Base-by-base conservation (phyloP, 2,113 vertebrate genomes). In the Daboia siamensis region DNA sequence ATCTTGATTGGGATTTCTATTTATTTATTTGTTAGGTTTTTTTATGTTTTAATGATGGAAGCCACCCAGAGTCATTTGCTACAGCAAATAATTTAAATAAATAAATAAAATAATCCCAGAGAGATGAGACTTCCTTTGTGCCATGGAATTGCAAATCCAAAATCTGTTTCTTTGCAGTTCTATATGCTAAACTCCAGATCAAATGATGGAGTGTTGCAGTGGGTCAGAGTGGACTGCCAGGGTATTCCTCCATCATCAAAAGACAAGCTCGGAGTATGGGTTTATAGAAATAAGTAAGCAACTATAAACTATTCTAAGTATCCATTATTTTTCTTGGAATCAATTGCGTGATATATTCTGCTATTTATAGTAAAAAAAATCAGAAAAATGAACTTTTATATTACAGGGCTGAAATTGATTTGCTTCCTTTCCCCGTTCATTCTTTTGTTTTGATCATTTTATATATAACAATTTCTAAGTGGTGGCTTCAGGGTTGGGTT, bases 201-300 rank as follows among this genome's bases (percentile, higher is more conserved):
- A 57, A 96, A 97, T 21, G 97, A 98, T 93, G 97, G 95, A 92
- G 97, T 94, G 80, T 96, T 99, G n/a, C 96, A 98, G 91, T 99
- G 99, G 99, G 98, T 99, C 96, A 98, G 98, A 95, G 98, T 99
- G 95, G 98, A 99, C 59, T 98, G 99, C 90, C 98, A 98, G 97
- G 99, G 99, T 91, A 95, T 98, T 24, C 98, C 98, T 88, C 99
- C 99, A 1, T 98, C 99, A 0, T 98, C 98, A 89, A 99, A 99
- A 97, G 99, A 99, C 97, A 99, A 99, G 93, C 98, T 99, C 4
- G 99, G 99, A 0, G 99, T 99, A 93, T 99, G 99, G 99, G 98
- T 99, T 61, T 97, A 99, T 96, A 98, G 97, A 94, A 99, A 99
- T 98, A 99, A 98, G 99, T 99, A 91, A 97, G 97, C 93, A n/a